Evolutionary conservation across 2,888 invertebrate species (phyloP).

Genomic region (Galerucella pusilla): DNA sequence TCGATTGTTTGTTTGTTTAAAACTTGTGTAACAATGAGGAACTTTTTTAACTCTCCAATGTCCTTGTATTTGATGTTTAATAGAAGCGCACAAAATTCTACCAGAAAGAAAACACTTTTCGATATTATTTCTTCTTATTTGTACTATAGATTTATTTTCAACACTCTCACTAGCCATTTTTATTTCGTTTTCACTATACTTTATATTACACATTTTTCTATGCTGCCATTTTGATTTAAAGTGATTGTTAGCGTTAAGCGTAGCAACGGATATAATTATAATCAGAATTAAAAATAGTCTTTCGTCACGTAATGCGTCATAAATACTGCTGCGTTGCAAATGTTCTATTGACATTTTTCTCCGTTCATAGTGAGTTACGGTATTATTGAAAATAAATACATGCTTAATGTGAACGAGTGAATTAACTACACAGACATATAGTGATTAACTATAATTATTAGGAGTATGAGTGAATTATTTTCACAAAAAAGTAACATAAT

Average conservation of each 20-base stretch:
- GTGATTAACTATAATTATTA: too few species aligned
- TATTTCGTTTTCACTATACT: slow-evolving; percentile 24
- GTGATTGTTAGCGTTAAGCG: background rate
- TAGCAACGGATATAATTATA: background rate
- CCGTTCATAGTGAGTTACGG: too few species aligned
- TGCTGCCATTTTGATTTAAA: slow-evolving; percentile 42
- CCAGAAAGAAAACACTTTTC: slow-evolving; percentile 24
- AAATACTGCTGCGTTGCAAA: slow-evolving; percentile 7
- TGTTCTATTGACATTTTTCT: background rate
- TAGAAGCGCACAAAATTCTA: slow-evolving; percentile 22
- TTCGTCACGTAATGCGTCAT: slow-evolving; percentile 24
- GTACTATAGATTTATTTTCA: slow-evolving; percentile 27
- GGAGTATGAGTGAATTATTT: too few species aligned
- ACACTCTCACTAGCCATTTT: slow-evolving; percentile 42
- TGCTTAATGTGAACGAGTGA: too few species aligned
- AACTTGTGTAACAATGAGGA: slow-evolving; percentile 30
- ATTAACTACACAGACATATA: too few species aligned
- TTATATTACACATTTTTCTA: slow-evolving; percentile 33
- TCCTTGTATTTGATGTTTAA: slow-evolving; percentile 24
- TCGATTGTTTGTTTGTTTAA: slow-evolving; percentile 21
- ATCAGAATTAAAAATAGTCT: slow-evolving; percentile 24
- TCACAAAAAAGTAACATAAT: too few species aligned
- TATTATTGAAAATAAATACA: too few species aligned
- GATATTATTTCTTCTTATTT: slow-evolving; percentile 28
- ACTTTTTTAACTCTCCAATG: slow-evolving; percentile 32